phyloP scores from a whole-genome alignment of 2,797 vertebrate genomes.

The Delichon dasypus region DNA sequence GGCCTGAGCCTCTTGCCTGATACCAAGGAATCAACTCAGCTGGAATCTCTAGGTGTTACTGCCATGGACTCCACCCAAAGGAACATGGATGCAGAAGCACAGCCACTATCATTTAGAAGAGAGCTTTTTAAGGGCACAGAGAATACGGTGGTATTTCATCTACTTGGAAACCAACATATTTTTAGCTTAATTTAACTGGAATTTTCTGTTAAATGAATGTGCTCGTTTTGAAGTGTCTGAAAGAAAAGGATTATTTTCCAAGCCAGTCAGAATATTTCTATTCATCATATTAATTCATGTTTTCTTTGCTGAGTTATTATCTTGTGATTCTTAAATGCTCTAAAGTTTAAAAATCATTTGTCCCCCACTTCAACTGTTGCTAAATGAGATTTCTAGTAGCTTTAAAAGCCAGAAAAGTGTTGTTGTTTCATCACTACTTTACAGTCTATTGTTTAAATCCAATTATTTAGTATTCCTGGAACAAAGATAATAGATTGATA shows the following conservation, averaged over 20 bases:
- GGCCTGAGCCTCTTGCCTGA: background rate
- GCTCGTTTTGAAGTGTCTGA: background rate
- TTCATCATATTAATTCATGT: background rate
- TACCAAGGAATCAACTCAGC: background rate
- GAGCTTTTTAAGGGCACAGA: background rate
- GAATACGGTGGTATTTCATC: background rate
- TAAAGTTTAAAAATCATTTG: background rate
- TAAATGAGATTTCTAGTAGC: background rate
- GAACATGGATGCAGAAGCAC: rapidly evolving
- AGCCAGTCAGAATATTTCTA: background rate
- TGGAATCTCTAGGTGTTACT: background rate
- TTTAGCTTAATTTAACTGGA: background rate
- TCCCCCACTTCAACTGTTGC: background rate
- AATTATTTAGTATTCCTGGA: background rate
- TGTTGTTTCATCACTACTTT: background rate
- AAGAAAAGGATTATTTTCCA: background rate
- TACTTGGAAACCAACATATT: background rate
- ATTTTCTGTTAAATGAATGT: background rate
- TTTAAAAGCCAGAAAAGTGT: constrained; percentile 1
- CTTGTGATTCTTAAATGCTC: background rate
- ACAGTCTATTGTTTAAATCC: constrained; percentile 28
- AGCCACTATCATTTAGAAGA: background rate
- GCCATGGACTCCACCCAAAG: background rate
- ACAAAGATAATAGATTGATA: background rate
- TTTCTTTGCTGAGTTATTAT: background rate